These are phyloP conservation scores for Trissolcus basalis DNA, from an alignment of 1,140 invertebrate genomes.

Conservation along the genomic window DNA sequence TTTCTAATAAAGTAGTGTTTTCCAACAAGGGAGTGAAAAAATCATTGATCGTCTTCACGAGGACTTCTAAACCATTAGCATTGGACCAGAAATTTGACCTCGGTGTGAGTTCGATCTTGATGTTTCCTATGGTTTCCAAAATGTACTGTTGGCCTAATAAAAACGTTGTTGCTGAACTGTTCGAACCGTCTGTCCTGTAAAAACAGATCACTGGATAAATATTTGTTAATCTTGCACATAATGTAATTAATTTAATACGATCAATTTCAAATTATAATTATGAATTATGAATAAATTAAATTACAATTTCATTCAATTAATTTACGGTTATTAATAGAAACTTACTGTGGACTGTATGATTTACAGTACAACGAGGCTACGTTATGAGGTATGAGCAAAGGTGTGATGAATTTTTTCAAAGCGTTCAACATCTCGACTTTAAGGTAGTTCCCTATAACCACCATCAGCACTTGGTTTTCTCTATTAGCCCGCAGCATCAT, in stretches of 20 bases:
- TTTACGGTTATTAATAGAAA: neutral
- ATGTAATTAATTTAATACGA: conserved; percentile 20
- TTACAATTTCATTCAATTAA: no score
- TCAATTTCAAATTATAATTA: no score
- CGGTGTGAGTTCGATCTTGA: conserved; percentile 70
- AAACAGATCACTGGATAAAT: conserved; percentile 43
- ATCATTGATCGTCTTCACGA: conserved; percentile 66
- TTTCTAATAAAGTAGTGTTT: conserved; percentile 66
- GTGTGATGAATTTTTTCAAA: conserved; percentile 66
- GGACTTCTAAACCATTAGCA: conserved; percentile 66
- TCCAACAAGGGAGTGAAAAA: conserved; percentile 63
- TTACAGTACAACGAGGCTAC: conserved; percentile 72
- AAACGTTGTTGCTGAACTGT: conserved; percentile 63
- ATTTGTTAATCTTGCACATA: conserved; percentile 8
- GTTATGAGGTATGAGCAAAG: conserved; percentile 63
- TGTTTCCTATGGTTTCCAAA: conserved; percentile 65
- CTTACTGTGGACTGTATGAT: conserved; percentile 56
- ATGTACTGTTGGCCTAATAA: conserved; percentile 68
- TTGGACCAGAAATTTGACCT: conserved; percentile 72
- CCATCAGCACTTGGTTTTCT: conserved; percentile 69
- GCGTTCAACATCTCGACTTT: conserved; percentile 61
- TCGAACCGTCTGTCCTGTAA: conserved; percentile 4
- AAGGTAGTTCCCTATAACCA: conserved; percentile 70
- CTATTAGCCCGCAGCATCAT: conserved; percentile 69
- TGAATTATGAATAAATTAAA: no score